Conservation (phyloP, 2,888 invertebrate species). For the Hirtodrosophila confusa region DNA sequence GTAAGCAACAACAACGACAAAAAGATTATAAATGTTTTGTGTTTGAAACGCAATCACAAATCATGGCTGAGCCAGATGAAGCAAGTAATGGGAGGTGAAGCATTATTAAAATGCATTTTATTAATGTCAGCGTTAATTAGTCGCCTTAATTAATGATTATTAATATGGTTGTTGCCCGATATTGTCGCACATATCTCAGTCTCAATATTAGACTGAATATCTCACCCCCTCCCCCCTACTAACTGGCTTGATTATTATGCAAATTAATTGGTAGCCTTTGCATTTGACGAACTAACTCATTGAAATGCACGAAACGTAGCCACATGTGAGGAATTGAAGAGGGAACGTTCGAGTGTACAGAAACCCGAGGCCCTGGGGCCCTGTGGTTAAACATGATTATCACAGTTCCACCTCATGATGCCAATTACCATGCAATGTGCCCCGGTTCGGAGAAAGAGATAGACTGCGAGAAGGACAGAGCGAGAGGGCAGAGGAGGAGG, state of each 20-base stretch:
- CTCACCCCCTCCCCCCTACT: neutral
- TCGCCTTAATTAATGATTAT: constrained; percentile 78
- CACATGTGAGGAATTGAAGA: constrained; percentile 29
- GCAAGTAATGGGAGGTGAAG: neutral
- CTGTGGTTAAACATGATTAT: constrained; percentile 74
- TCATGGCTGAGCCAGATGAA: neutral
- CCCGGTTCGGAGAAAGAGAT: neutral
- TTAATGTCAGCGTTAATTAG: constrained; percentile 79
- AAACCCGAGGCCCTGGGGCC: constrained; percentile 23
- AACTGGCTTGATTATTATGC: constrained; percentile 71
- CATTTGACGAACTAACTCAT: constrained; percentile 78
- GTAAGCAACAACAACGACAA: constrained; percentile 7
- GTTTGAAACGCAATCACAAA: constrained; percentile 13
- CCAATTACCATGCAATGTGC: constrained; percentile 65
- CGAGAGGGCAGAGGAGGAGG: constrained; percentile 2
- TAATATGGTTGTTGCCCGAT: constrained; percentile 72
- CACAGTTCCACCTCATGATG: constrained; percentile 74
- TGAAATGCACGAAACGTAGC: constrained; percentile 67
- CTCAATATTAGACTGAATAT: neutral
- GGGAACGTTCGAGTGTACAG: neutral
- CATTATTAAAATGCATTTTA: constrained; percentile 73
- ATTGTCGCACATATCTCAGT: constrained; percentile 50
- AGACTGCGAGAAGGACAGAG: neutral
- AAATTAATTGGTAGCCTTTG: constrained; percentile 69
- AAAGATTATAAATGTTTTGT: neutral